Percentiles rank a stretch among this genome's conserved stretches.
These are phyloP conservation scores for Pipra filicauda DNA, from an alignment of 2,113 vertebrate genomes.

Conservation along the genomic window DNA sequence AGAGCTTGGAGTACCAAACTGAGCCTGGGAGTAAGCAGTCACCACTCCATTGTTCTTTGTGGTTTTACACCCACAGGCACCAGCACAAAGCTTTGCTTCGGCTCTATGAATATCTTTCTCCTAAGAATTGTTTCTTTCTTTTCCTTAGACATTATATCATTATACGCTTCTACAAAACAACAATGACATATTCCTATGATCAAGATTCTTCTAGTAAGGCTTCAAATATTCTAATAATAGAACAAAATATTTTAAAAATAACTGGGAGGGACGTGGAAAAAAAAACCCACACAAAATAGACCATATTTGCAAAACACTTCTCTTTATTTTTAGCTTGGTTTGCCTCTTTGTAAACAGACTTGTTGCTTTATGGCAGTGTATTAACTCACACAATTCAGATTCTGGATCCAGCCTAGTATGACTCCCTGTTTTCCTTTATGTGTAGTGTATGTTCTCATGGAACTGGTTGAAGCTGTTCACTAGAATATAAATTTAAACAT, in stretches of 20 bases:
- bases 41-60: background rate
- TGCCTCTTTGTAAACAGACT: background rate
- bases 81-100: background rate
- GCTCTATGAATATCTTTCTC: constrained; percentile 59
- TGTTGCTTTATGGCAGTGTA: background rate
- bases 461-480: background rate
- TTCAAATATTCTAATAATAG: constrained; percentile 21
- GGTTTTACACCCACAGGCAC: background rate
- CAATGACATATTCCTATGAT: constrained; percentile 7
- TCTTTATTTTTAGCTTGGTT: constrained; percentile 29
- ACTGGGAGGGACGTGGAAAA: background rate
- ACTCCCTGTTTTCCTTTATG: background rate
- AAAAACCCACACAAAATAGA: background rate
- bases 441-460: background rate
- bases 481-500: background rate
- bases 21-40: background rate
- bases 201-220: background rate
- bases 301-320: background rate
- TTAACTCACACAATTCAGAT: background rate
- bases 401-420: background rate
- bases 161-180: constrained; percentile 24
- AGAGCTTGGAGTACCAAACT: background rate
- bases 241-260: constrained; percentile 35
- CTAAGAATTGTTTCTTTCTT: constrained; percentile 61
- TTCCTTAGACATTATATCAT: constrained; percentile 25